Evolutionary conservation across 2,797 vertebrate genomes (phyloP).

Genomic region (Jordanella pulchra): DNA sequence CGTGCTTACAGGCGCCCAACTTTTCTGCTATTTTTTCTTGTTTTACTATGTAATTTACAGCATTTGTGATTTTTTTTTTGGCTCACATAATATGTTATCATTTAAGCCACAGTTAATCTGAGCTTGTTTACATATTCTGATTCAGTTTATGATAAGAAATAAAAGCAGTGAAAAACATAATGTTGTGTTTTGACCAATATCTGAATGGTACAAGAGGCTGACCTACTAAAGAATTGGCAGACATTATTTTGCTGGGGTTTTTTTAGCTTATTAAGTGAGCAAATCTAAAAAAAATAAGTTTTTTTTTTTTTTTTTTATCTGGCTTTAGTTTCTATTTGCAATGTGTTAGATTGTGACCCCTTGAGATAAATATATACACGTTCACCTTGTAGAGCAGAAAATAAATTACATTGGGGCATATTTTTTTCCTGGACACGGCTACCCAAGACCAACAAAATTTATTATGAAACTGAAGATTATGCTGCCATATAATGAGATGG

Average conservation of each 20-base stretch:
- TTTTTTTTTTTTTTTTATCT: no score
- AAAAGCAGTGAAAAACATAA: background rate
- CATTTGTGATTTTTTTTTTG: background rate
- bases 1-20: no score
- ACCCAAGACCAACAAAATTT: no score
- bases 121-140: background rate
- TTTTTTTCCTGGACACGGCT: no score
- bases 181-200: background rate
- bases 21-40: no score
- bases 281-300: no score
- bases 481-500: no score
- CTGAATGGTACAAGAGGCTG: background rate
- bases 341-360: background rate
- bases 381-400: background rate
- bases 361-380: background rate
- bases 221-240: background rate
- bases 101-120: background rate
- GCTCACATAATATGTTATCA: background rate
- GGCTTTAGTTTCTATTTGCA: background rate
- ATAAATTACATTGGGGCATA: background rate
- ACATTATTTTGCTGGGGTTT: background rate
- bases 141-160: background rate
- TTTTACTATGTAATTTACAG: background rate
- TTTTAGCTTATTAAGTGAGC: background rate
- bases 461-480: no score